Percentiles rank a stretch among this genome's conserved stretches.
Conservation (phyloP, 2,888 invertebrate genomes). For the Ariolimax columbianus region DNA sequence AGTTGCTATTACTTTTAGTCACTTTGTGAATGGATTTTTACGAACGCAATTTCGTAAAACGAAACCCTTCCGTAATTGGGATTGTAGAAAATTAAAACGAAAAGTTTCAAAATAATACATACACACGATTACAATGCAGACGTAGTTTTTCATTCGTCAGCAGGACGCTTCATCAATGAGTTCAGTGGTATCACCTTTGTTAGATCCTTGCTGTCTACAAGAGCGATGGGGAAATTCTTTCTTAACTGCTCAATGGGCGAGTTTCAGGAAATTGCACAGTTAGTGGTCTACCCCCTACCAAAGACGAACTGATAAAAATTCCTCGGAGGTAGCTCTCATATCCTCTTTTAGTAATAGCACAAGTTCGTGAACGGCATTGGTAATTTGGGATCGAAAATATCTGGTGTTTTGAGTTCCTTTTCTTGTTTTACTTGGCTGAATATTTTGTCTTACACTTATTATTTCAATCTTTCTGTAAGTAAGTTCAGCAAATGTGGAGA, state of each 20-base stretch:
- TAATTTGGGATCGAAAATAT: background rate
- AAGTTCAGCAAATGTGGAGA: no score
- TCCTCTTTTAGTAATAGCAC: background rate
- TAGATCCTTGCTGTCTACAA: background rate
- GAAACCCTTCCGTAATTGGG: no score
- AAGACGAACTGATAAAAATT: background rate
- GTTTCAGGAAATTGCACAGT: slow-evolving; percentile 21
- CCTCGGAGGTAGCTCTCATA: background rate
- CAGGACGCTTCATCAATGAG: background rate
- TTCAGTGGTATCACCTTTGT: background rate
- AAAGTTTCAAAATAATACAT: no score
- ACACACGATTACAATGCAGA: background rate
- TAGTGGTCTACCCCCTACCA: background rate
- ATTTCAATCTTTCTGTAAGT: no score
- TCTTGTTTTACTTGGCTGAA: background rate
- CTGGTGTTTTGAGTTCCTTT: background rate
- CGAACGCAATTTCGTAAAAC: no score
- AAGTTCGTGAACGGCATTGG: background rate
- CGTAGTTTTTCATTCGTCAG: background rate
- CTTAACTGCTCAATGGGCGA: background rate
- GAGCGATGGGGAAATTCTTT: background rate
- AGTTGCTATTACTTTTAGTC: no score
- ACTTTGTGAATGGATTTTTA: no score
- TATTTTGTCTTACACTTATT: no score
- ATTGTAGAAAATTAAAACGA: no score